Evolutionary conservation across 2,888 invertebrate genomes (phyloP), one percentile per base, ranked within the genome.

Genomic region (Hydraecia micacea): DNA sequence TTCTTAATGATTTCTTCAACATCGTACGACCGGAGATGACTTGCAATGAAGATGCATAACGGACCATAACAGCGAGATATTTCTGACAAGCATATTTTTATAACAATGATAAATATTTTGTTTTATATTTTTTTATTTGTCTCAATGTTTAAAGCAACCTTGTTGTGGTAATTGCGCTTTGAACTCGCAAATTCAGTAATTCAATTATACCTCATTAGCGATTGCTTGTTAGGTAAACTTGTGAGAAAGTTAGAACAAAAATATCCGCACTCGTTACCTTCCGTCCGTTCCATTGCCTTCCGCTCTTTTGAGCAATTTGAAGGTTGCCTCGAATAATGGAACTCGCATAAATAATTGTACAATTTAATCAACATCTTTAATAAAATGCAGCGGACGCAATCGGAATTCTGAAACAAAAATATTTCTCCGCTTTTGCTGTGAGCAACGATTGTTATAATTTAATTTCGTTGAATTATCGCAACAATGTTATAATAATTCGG

Each of bases 201-300:
- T 81, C 79, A 88, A 84, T 88, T 84, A 88, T 75, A 80, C 63
- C 69, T 88, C 82, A 85, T 88, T 83, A 89, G 73, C 58, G 25
- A 77, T 74, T 69, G 73, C 80, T 87, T 89, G 81, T 89, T 84
- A 73, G 18, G 32, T 63, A 79, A 81, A 74, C 60, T 73, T 68
- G 71, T 84, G 76, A 77, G 81, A 82, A 81, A 80, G 74, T 80
- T 75, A 55, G 60, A 73, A 77, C 58, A 76, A 81, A 85, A 81
- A 80, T 79, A 75, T 76, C 75, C 66, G n/a, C 72, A 83, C 75
- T 78, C 74, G 62, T 81, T 76, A 72, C 73, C 78, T 79, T 81
- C 82, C 78, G 82, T 76, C 62, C 75, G 65, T 75, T 84, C 60
- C 72, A 72, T 78, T 78, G 63, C 82, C 82, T 86, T 86, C 83